A percentile compares a stretch with the other conserved stretches of the same genome.
phyloP scores from a whole-genome alignment of 2,797 vertebrate species.

The Sebastes alutus region DNA sequence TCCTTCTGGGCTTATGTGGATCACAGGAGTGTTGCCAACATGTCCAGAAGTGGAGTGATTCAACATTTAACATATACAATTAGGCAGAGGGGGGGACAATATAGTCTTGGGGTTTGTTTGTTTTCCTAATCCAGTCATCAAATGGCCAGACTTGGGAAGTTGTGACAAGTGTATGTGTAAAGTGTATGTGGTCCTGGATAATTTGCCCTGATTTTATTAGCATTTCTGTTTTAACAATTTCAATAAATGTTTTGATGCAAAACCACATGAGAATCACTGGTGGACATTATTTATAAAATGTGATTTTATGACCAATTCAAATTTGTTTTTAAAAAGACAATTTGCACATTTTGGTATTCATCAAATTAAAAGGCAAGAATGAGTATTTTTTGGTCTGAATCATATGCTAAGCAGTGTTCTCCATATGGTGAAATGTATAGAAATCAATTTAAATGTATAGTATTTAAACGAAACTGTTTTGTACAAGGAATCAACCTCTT shows the following conservation, averaged over 20 bases:
- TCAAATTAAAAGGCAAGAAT: neutral
- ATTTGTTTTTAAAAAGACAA: neutral
- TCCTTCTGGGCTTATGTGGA: conserved; percentile 21
- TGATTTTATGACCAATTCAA: neutral
- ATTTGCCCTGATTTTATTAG: neutral
- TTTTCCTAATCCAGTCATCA: neutral
- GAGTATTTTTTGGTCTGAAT: neutral
- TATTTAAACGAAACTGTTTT: neutral
- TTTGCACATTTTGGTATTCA: neutral
- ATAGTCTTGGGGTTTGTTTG: neutral
- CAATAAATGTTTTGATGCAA: neutral
- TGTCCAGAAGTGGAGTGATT: neutral
- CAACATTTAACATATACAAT: neutral
- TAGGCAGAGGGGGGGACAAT: neutral
- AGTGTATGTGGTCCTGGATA: neutral
- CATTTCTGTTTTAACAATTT: neutral
- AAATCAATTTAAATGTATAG: neutral
- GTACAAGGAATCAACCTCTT: neutral
- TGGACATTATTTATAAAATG: neutral
- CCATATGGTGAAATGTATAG: no score
- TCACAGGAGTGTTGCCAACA: neutral
- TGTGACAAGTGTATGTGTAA: neutral
- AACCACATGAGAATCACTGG: neutral
- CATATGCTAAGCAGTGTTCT: neutral
- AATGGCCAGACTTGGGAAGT: neutral